Evolutionary conservation across 2,888 invertebrate species (phyloP), one percentile per base, ranked within the genome.

Genomic region (Colletes collaris): DNA sequence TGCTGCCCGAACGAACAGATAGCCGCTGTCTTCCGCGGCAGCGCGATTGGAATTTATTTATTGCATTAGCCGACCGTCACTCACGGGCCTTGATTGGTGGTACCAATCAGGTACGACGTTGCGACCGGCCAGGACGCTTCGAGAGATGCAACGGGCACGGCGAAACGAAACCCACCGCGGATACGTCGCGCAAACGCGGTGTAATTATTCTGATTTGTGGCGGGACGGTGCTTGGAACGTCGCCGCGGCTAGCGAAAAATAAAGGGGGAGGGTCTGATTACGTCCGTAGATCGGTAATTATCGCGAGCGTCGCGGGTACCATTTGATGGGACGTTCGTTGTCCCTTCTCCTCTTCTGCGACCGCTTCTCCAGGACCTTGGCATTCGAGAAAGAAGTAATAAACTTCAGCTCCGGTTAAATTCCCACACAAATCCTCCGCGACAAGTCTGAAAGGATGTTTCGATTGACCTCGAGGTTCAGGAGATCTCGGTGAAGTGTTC

Each of bases 11-110:
- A 66, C 81, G 73, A 65, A 79, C 82, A 70, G 86, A 86, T 75
- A 83, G 85, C 80, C 76, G 78, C 77, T 79, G 76, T 83, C 86
- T 81, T 83, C 85, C 73, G 82, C 79, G 82, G 81, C 81, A 81
- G 81, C 77, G 74, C 87, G 87, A 89, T 89, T 86, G 88, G 89
- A 90, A 89, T 89, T 89, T 89, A 90, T 90, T 88, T 90, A 90
- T 90, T 90, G 89, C 90, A 90, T 90, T 89, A 89, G 84, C 82
- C 89, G 82, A 76, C 86, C 89, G 89, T 90, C 89, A 90, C 89
- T 89, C 90, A 89, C 83, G 81, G 81, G 55, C 64, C 84, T 84
- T 87, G 90, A 90, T 89, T 89, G 89, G 88, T 85, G 84, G 82
- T 89, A 81, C 84, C 86, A 83, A 85, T 87, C 86, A 82, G 83